Percentiles rank a stretch among this genome's conserved stretches.
These are phyloP conservation scores for Thera britannica DNA, from an alignment of 2,888 invertebrate species.

Conservation along the genomic window DNA sequence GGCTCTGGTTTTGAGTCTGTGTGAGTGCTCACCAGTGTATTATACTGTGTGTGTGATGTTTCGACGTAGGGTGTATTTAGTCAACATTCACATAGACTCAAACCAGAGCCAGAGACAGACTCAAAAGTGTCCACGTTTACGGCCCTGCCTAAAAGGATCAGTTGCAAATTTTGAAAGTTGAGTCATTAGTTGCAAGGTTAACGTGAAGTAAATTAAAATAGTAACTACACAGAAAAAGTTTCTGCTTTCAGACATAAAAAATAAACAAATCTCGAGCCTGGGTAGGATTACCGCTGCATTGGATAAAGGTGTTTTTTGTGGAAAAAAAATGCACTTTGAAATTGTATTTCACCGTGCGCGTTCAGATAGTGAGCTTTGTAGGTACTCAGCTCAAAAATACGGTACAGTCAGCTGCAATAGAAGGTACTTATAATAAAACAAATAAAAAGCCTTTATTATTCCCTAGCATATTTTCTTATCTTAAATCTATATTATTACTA, in stretches of 20 bases:
- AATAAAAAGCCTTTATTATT: too few relatives aligned
- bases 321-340: slow-evolving; percentile 16
- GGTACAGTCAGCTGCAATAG: background rate
- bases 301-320: slow-evolving; percentile 9
- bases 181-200: background rate
- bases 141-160: too few relatives aligned
- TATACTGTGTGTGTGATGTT: too few relatives aligned
- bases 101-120: too few relatives aligned
- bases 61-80: too few relatives aligned
- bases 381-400: background rate
- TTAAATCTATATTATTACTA: too few relatives aligned
- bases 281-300: slow-evolving; percentile 16
- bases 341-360: slow-evolving; percentile 11
- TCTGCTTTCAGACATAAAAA: slow-evolving; percentile 5
- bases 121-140: too few relatives aligned
- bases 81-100: too few relatives aligned
- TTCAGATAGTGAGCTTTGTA: background rate
- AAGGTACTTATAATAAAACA: too few relatives aligned
- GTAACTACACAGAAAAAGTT: background rate
- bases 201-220: background rate
- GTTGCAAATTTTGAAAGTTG: background rate
- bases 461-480: too few relatives aligned
- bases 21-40: too few relatives aligned
- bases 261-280: slow-evolving; percentile 3
- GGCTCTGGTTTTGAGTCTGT: too few relatives aligned